Conservation (phyloP, 2,797 vertebrate species). For the Falco novaeseelandiae region DNA sequence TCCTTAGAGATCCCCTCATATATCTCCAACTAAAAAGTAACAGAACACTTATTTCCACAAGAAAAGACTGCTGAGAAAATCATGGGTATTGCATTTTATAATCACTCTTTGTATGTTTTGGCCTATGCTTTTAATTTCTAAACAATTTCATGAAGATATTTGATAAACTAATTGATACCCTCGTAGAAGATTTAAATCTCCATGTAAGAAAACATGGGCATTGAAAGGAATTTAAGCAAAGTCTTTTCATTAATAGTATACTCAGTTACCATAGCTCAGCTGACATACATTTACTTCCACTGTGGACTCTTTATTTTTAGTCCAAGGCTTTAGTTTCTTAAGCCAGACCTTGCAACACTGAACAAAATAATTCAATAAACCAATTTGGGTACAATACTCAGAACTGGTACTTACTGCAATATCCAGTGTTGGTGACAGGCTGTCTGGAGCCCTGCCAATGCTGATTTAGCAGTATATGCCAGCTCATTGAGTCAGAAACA, state of each 20-base stretch:
- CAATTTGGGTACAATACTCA: slow-evolving; percentile 74
- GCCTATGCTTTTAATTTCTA: neutral
- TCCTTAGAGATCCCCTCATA: neutral
- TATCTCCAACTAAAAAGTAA: neutral
- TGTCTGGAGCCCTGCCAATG: slow-evolving; percentile 76
- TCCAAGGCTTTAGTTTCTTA: slow-evolving; percentile 49
- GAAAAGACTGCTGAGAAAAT: neutral
- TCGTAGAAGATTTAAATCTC: neutral
- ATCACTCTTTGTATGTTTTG: neutral
- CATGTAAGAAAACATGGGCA: neutral
- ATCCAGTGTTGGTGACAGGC: slow-evolving; percentile 79
- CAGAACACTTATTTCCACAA: neutral
- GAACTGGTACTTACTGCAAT: slow-evolving; percentile 76
- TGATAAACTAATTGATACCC: neutral
- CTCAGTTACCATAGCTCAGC: slow-evolving; percentile 46
- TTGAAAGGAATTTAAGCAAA: slow-evolving; percentile 3
- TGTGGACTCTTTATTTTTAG: slow-evolving; percentile 47
- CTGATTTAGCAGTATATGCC: slow-evolving; percentile 80
- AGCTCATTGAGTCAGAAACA: slow-evolving; percentile 80
- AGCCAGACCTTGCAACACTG: slow-evolving; percentile 47
- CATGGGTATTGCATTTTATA: neutral
- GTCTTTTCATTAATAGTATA: slow-evolving; percentile 38
- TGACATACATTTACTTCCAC: slow-evolving; percentile 18
- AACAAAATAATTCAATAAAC: slow-evolving; percentile 48
- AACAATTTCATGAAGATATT: neutral